These are phyloP conservation scores for Zoroaster sp. DNA, from an alignment of 53 echinoderm and acorn worm genomes.

Conservation along the genomic window DNA sequence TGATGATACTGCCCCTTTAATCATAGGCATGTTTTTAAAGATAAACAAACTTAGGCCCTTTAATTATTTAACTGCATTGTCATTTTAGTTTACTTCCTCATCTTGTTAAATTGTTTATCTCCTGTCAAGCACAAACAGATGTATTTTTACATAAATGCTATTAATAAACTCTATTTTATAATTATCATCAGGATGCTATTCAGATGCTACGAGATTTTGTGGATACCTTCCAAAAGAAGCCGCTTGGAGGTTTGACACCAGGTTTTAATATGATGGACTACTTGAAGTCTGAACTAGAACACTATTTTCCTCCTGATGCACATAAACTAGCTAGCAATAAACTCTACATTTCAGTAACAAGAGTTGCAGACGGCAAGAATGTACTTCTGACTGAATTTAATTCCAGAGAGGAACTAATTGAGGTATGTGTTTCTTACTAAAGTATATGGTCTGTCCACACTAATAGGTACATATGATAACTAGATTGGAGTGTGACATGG, in stretches of 20 bases:
- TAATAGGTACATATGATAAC: no score
- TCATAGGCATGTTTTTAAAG: no score
- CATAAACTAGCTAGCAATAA: slow-evolving; percentile 64
- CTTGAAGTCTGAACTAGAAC: slow-evolving; percentile 42
- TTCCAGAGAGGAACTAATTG: slow-evolving; percentile 67
- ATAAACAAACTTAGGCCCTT: no score
- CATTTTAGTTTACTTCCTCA: no score
- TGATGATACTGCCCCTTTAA: no score
- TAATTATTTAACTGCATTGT: no score
- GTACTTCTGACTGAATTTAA: slow-evolving; percentile 61
- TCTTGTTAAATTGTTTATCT: no score
- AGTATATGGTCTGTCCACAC: no score
- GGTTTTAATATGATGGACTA: slow-evolving; percentile 60
- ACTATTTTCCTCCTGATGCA: slow-evolving; percentile 62
- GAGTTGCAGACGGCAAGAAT: slow-evolving; percentile 56
- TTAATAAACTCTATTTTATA: neutral
- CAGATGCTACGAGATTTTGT: slow-evolving; percentile 53
- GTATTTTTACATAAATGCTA: neutral
- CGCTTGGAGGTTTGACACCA: slow-evolving; percentile 71
- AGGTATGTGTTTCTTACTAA: no score
- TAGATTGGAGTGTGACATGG: no score
- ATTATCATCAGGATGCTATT: slow-evolving; percentile 48
- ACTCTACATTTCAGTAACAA: slow-evolving; percentile 71
- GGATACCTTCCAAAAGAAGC: slow-evolving; percentile 47
- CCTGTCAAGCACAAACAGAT: no score